Base-by-base conservation (phyloP, 2,797 vertebrate species). In the Periparus ater region DNA sequence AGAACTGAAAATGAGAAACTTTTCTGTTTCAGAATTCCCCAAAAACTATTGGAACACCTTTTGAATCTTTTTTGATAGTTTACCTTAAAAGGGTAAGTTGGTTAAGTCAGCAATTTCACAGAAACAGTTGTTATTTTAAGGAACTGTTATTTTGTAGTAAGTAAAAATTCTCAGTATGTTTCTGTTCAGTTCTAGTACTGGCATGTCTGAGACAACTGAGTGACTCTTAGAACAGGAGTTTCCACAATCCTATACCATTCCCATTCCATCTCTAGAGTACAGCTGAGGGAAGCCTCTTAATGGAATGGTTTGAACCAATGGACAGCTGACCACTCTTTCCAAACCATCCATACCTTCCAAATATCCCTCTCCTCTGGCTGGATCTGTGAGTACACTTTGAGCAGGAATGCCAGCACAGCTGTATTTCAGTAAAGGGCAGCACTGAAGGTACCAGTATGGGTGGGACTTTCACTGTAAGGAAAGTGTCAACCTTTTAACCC, bases 181-280 rank as follows among this genome's bases (percentile, higher is more conserved):
- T 78, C 54, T 48, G 13, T 63, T 77, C 27, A 48, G 58, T 38
- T 87, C 4, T 25, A 51, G 54, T 40, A n/a, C 30, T 70, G 53
- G 9, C 5, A 38, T 12, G 11, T 75, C 18, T 45, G 50, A n/a
- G 29, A 15, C 21, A 71, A 13, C 4, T 14, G 27, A 36, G 48
- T 38, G 44, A 27, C 32, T 55, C 57, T 34, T 34, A 21, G 26
- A 88, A 53, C 22, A 67, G 84, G 66, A 80, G 32, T 66, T 77
- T 1, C 3, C 23, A 9, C 29, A 53, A n/a, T 67, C 29, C 38
- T 71, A 0, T 17, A 34, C 27, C 5, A 1, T 63, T 91, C 30
- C 50, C 27, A 13, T 75, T 68, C 36, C 65, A 3, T 42, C 34
- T 75, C 74, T 44, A 29, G 50, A 53, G 13, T 7, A 29, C 42